phyloP scores from a whole-genome alignment of 2,113 vertebrate species.

The Hemicordylus capensis region DNA sequence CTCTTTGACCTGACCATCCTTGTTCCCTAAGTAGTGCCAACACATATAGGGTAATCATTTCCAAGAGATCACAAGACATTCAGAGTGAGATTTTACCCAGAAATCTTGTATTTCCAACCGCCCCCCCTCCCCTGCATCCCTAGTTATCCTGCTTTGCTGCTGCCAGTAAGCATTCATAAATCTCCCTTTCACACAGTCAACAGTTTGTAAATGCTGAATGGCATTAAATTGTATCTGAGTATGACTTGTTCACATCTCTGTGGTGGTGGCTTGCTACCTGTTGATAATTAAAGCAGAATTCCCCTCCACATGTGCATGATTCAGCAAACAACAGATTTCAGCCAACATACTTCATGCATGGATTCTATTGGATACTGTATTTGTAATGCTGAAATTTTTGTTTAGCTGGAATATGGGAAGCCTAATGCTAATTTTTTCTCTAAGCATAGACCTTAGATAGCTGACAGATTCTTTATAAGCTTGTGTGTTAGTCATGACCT shows the following conservation, averaged over 20 bases:
- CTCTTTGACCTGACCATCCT: neutral
- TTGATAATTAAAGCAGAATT: neutral
- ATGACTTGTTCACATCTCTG: neutral
- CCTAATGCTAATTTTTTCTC: neutral
- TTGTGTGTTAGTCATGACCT: neutral
- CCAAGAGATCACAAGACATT: neutral
- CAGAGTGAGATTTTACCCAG: neutral
- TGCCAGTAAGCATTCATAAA: neutral
- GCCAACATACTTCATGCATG: conserved; percentile 3
- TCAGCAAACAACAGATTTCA: neutral
- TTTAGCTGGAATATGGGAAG: conserved; percentile 7
- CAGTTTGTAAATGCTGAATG: neutral
- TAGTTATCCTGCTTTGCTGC: neutral
- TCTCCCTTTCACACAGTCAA: neutral
- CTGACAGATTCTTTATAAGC: neutral
- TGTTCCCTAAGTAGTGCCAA: neutral
- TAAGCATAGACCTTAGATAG: neutral
- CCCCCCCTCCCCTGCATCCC: neutral
- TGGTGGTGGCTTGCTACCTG: neutral
- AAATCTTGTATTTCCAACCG: neutral
- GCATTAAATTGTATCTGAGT: neutral
- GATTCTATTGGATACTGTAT: neutral
- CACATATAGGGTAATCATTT: neutral
- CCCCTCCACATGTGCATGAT: neutral
- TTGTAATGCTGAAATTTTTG: conserved; percentile 23